Conservation (phyloP, 2,888 invertebrate species). For the Metalampra italica region DNA sequence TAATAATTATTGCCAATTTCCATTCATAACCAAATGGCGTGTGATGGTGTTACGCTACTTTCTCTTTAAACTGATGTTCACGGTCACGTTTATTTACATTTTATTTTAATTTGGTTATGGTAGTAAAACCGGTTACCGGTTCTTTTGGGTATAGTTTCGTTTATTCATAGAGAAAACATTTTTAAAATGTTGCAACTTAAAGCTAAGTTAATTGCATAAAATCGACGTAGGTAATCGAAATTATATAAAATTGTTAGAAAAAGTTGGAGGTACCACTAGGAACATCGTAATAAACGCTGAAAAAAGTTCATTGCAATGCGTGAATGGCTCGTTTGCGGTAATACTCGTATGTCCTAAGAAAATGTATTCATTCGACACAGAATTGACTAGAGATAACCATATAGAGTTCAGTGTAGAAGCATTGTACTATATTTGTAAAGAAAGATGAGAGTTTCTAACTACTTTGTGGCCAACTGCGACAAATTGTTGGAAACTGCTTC, state of each 20-base stretch:
- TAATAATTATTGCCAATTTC: neutral
- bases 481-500: constrained; percentile 16
- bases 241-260: constrained; percentile 4
- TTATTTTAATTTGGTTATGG: neutral
- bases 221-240: neutral
- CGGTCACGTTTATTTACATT: neutral
- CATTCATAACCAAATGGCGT: neutral
- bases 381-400: constrained; percentile 13
- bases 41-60: neutral
- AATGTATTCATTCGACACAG: constrained; percentile 18
- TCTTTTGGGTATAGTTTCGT: no score
- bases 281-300: no score
- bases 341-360: constrained; percentile 21
- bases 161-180: no score
- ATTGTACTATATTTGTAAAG: constrained; percentile 21
- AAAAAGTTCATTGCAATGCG: constrained; percentile 11
- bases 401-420: constrained; percentile 2
- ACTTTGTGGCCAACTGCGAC: constrained; percentile 13
- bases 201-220: neutral
- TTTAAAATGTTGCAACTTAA: neutral
- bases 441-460: constrained; percentile 19
- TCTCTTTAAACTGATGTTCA: constrained; percentile 1
- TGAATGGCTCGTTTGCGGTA: constrained; percentile 19
- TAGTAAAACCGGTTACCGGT: constrained; percentile 3
- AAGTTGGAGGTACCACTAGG: no score